Percentiles rank a stretch among this genome's conserved stretches.
Conservation (phyloP, 2,797 vertebrate species). For the Cuculus canorus region DNA sequence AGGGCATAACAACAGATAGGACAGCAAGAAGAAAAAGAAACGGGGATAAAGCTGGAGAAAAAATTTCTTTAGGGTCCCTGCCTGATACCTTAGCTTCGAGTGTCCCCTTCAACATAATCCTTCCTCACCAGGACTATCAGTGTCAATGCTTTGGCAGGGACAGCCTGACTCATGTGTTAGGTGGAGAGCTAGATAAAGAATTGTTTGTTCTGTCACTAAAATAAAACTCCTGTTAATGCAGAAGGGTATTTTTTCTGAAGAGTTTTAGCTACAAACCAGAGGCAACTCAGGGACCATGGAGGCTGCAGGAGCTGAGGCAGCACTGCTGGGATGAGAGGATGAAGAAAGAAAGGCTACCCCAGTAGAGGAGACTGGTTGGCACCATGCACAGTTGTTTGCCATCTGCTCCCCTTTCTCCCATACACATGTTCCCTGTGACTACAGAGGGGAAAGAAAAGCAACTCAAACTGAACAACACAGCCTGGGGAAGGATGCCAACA, state of each 20-base stretch:
- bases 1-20: neutral
- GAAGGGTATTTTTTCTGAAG: neutral
- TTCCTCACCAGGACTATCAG: neutral
- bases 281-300: neutral
- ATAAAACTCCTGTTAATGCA: neutral
- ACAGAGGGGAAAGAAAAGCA: neutral
- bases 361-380: neutral
- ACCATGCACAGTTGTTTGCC: neutral
- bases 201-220: neutral
- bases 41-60: neutral
- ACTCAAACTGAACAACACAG: neutral
- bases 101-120: neutral
- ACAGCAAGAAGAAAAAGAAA: neutral
- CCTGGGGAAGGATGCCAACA: neutral
- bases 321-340: neutral
- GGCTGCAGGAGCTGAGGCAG: neutral
- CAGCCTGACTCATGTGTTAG: neutral
- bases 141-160: neutral
- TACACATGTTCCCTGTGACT: accelerated
- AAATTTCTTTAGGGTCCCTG: neutral
- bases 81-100: neutral
- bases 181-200: neutral
- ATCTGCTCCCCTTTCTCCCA: neutral
- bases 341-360: neutral
- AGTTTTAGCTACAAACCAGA: neutral